Base-by-base conservation (phyloP, 2,888 invertebrate species). In the Epinotia ramella region DNA sequence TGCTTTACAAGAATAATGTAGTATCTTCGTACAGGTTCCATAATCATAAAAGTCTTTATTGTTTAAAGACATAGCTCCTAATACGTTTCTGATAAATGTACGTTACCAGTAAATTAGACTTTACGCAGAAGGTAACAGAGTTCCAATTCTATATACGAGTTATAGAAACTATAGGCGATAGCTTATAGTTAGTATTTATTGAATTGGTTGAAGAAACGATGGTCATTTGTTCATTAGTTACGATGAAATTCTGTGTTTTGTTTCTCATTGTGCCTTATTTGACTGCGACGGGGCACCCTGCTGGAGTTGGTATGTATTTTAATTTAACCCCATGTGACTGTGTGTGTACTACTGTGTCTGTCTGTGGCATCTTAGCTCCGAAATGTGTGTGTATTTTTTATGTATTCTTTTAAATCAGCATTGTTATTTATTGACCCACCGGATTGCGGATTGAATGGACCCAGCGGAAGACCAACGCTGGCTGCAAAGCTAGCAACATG, bases 1-100 rank as follows among this genome's bases (percentile, higher is more conserved):
- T 16, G 53, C 69, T 64, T 16, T 46, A 79, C 80, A 3, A 59
- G 12, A 59, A 60, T 59, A 59, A 59, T 5, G 60, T 60, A 13
- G 7, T 12, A 60, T 28, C 13, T 28, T 28, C 28, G 13, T 60
- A 28, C 13, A 28, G 13, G 6, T 0, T 11, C 2, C 12, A 28
- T 16, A 28, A 12, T 28, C 5, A 60, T 6, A 33, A 6, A 4
- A 33, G 5, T 33, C 33, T 49, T 6, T 49, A 33, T 33, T 33
- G 7, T 33, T 33, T 33, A 33, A 0, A 49, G 13, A 44, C 33
- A 7, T 12, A 44, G 0, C 2, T 2, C 1, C 44, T 12, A 49
- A 16, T 49, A 16, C 16, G 12, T 49, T 16, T 49, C 49, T 49
- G 49, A 49, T 13, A 49, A 13, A 16, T 44, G 11, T 0, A 44